These are phyloP conservation scores for Morinoia aosen DNA, from an alignment of 2,888 invertebrate species.

Conservation along the genomic window DNA sequence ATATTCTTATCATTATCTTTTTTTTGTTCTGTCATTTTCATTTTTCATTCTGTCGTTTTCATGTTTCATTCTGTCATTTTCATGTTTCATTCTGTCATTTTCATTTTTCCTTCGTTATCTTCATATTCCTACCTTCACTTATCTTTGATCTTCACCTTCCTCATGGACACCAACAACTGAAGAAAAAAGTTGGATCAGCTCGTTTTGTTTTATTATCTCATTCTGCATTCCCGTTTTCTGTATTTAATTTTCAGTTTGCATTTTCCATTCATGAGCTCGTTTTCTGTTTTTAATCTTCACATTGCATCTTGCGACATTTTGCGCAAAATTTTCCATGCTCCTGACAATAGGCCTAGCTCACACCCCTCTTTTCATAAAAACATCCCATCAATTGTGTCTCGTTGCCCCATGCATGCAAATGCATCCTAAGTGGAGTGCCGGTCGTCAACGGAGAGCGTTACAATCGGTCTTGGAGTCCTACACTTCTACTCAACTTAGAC, in stretches of 20 bases:
- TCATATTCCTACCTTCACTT: background rate
- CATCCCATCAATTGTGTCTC: background rate
- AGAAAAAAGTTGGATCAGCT: background rate
- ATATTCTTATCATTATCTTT: too few species aligned
- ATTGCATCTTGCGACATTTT: background rate
- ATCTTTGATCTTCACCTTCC: background rate
- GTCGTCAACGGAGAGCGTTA: too few species aligned
- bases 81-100: too few species aligned
- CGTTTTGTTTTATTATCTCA: background rate
- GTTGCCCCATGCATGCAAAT: background rate
- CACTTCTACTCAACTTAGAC: too few species aligned
- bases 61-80: too few species aligned
- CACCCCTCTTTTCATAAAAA: background rate
- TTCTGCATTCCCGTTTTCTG: background rate
- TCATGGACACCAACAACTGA: background rate
- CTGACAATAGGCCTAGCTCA: background rate
- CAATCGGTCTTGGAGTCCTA: too few species aligned
- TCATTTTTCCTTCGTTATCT: background rate
- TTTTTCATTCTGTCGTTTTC: too few species aligned
- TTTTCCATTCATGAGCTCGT: background rate
- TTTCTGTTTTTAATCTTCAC: too few species aligned
- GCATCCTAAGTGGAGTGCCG: background rate
- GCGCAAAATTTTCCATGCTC: background rate
- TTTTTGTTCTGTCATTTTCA: too few species aligned
- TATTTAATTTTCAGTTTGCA: too few species aligned